phyloP scores from a whole-genome alignment of 2,797 vertebrate species.

The Ceryle rudis region DNA sequence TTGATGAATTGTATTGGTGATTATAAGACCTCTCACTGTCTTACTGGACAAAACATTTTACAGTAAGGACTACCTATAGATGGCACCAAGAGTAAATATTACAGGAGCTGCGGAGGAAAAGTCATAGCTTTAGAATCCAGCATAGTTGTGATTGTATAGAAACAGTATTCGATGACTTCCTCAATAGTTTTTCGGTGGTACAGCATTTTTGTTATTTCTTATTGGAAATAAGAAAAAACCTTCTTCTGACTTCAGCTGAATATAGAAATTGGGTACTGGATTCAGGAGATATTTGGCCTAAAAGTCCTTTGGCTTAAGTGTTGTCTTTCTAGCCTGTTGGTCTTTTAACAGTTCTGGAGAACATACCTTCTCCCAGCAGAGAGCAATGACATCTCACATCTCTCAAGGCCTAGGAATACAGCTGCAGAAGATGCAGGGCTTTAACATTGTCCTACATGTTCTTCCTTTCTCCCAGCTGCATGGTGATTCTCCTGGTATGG shows the following conservation, averaged over 20 bases:
- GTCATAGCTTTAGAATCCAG: background rate
- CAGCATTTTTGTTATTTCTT: background rate
- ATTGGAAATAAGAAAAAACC: background rate
- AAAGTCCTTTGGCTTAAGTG: background rate
- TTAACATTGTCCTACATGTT: background rate
- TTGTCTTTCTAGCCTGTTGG: background rate
- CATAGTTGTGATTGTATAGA: background rate
- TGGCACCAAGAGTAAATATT: slow-evolving; percentile 44
- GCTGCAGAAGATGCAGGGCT: background rate
- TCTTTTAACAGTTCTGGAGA: background rate
- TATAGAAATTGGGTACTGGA: background rate
- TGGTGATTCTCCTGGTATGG: background rate
- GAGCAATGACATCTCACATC: background rate
- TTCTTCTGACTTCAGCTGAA: background rate
- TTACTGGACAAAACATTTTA: background rate
- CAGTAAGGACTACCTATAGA: slow-evolving; percentile 3
- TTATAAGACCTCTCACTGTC: background rate
- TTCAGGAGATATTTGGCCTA: background rate
- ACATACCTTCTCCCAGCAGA: rapidly evolving
- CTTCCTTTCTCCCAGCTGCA: background rate
- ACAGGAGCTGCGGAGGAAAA: background rate
- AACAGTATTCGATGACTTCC: background rate
- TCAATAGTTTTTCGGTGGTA: background rate
- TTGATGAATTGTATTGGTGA: background rate
- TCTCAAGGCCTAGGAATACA: rapidly evolving